These are phyloP conservation scores for Zosterops japonicus DNA, from an alignment of 2,113 vertebrate species.

Conservation along the genomic window DNA sequence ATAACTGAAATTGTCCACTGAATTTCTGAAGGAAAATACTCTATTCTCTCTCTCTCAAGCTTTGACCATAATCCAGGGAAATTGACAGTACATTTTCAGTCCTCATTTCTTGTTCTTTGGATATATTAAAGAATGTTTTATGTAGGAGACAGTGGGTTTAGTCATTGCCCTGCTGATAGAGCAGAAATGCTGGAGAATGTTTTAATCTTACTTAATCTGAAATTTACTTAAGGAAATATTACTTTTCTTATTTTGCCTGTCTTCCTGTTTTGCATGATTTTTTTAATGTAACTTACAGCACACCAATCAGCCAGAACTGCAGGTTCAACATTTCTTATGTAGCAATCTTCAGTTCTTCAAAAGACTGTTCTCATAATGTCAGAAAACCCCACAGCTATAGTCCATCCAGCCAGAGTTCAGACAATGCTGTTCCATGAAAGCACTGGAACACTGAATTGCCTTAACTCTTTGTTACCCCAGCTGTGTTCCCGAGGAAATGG, in stretches of 20 bases:
- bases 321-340: not conserved
- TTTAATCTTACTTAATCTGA: not conserved
- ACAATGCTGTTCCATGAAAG: not conserved
- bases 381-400: not conserved
- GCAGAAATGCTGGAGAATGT: not conserved
- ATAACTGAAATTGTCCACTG: not conserved
- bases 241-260: not conserved
- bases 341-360: not conserved
- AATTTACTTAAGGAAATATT: not conserved
- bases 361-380: not conserved
- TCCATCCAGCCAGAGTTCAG: not conserved
- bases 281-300: not conserved
- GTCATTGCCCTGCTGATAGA: not conserved
- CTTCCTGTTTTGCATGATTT: not conserved
- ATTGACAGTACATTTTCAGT: not conserved
- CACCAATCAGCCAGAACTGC: not conserved
- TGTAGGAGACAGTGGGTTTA: not conserved
- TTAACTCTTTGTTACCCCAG: not conserved
- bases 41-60: not conserved
- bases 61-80: conserved; percentile 6
- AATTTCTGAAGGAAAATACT: not conserved
- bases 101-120: not conserved
- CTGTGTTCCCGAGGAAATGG: not conserved
- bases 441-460: not conserved
- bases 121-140: not conserved